Evolutionary conservation across 2,797 vertebrate genomes (phyloP).

Genomic region (Lutra lutra): DNA sequence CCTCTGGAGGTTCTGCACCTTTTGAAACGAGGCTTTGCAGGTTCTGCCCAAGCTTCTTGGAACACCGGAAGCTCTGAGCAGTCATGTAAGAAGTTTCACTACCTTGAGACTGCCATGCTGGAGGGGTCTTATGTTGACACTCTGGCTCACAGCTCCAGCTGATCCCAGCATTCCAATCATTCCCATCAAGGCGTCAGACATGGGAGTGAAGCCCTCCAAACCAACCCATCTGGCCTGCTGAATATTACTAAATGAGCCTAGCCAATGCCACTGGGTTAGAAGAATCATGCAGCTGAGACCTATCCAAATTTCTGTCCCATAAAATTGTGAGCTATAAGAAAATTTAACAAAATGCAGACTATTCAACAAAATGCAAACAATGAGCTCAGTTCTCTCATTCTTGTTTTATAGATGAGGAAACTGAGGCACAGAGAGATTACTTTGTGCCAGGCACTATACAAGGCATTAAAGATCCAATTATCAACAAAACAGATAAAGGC

Average conservation of each 20-base stretch:
- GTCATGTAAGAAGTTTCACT: background rate
- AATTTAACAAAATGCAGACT: background rate
- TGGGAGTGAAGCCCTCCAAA: background rate
- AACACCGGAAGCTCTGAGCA: background rate
- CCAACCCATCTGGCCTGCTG: background rate
- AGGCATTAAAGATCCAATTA: background rate
- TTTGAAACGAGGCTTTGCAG: background rate
- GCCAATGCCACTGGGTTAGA: background rate
- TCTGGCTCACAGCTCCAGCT: background rate
- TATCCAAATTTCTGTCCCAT: background rate
- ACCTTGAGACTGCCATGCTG: background rate
- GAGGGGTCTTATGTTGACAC: background rate
- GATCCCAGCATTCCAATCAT: background rate
- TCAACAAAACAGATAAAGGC: background rate
- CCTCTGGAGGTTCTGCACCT: background rate
- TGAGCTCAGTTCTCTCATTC: slow-evolving; percentile 1
- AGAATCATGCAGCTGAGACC: background rate
- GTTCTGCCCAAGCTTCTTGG: background rate
- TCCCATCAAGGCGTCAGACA: background rate
- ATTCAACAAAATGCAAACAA: background rate
- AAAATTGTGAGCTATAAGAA: background rate
- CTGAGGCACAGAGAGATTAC: background rate
- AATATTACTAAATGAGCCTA: background rate
- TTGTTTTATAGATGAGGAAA: slow-evolving; percentile 14
- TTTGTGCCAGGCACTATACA: background rate